These are phyloP conservation scores for Erebia ligea DNA, from an alignment of 2,888 invertebrate species.

Conservation along the genomic window DNA sequence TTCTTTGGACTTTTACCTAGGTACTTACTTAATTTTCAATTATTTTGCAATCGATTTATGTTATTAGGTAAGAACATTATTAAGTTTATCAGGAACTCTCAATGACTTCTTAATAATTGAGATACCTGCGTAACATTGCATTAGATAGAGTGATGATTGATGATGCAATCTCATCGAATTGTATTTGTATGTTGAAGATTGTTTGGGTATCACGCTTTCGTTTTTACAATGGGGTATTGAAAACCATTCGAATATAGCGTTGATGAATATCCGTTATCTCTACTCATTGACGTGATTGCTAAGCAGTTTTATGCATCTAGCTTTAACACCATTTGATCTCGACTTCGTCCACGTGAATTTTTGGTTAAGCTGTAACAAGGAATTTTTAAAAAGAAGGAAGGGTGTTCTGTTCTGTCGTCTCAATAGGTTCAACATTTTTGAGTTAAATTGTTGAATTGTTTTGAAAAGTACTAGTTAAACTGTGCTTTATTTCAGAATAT, in stretches of 20 bases:
- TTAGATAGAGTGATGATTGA: not conserved
- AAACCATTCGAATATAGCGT: not conserved
- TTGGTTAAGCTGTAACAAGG: not conserved
- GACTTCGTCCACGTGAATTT: not conserved
- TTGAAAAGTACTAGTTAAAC: no score
- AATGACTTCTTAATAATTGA: no score
- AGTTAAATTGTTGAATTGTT: not conserved
- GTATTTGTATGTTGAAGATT: not conserved
- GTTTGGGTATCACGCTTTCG: not conserved
- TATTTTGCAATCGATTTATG: no score
- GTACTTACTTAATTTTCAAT: no score
- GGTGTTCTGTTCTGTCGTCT: not conserved
- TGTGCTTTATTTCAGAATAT: not conserved
- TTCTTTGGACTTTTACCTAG: no score
- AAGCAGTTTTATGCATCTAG: not conserved
- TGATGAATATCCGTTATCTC: not conserved
- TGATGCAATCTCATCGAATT: not conserved
- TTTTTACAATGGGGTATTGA: constrained; percentile 3
- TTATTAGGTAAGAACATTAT: no score
- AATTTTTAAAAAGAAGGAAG: not conserved
- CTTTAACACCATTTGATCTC: not conserved
- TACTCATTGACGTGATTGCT: not conserved
- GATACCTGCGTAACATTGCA: not conserved
- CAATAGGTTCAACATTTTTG: not conserved
- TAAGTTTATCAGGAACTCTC: no score